Evolutionary conservation across 2,888 invertebrate genomes (phyloP).

Genomic region (Stegophylla sp.): DNA sequence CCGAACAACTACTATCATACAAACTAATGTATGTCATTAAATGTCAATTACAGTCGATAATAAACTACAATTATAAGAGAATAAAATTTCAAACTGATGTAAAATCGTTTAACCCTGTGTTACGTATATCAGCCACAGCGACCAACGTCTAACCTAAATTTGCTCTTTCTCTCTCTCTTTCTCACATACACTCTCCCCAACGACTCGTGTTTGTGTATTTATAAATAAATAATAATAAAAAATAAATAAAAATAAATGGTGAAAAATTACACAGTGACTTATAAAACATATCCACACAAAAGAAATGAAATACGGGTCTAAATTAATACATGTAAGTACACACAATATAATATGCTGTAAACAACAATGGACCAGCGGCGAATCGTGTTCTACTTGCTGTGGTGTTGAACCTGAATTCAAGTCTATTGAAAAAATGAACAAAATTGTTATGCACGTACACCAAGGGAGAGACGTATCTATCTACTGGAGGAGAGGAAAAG

Average conservation of each 20-base stretch:
- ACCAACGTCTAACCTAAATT: conserved; percentile 6
- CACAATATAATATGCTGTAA: conserved; percentile 15
- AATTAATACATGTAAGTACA: conserved; percentile 18
- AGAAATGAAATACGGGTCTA: conserved; percentile 28
- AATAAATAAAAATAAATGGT: conserved; percentile 8
- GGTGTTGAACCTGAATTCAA: not conserved
- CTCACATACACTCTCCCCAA: not conserved
- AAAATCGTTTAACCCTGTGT: conserved; percentile 37
- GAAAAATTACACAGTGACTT: conserved; percentile 30
- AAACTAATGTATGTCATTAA: conserved; percentile 22
- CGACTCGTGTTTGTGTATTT: conserved; percentile 21
- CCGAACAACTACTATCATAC: not conserved
- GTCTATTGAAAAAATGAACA: conserved; percentile 24
- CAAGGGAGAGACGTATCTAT: not conserved
- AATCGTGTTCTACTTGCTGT: conserved; percentile 26
- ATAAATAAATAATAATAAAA: too few species aligned
- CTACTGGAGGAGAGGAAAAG: not conserved
- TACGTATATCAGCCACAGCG: not conserved
- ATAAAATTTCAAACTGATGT: conserved; percentile 6
- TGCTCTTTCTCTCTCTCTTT: not conserved
- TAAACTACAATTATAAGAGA: conserved; percentile 20
- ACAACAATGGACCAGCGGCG: conserved; percentile 9
- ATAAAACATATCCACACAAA: conserved; percentile 22
- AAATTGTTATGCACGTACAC: conserved; percentile 39
- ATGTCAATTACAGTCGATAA: conserved; percentile 22